Conservation (phyloP, 2,113 vertebrate genomes). For the Solenodon paradoxus region DNA sequence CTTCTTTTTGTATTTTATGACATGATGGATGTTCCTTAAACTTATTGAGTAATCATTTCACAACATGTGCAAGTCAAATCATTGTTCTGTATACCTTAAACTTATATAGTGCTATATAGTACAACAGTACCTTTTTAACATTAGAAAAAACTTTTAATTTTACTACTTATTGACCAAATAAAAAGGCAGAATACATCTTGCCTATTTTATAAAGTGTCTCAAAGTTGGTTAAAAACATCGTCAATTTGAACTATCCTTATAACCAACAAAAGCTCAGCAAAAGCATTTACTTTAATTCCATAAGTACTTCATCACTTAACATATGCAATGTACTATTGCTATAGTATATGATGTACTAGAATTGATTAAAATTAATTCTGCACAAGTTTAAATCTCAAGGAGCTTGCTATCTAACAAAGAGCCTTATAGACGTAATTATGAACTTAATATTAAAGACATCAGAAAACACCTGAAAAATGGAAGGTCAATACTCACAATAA, state of each 20-base stretch:
- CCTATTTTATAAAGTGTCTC: no score
- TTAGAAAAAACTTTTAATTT: no score
- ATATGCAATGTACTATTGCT: neutral
- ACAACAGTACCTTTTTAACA: no score
- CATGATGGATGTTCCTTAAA: no score
- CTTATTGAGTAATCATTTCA: no score
- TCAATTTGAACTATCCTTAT: neutral
- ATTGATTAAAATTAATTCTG: neutral
- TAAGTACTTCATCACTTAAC: neutral
- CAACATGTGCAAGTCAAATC: no score
- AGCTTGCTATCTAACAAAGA: neutral
- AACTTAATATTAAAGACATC: neutral
- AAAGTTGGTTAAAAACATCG: no score
- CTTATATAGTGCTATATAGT: no score
- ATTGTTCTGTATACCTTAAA: no score
- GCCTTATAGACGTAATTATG: neutral
- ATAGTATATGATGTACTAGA: neutral
- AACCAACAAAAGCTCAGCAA: neutral
- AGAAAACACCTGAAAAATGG: neutral
- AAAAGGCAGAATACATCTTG: no score
- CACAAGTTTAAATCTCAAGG: neutral
- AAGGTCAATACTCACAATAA: neutral
- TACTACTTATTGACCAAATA: no score
- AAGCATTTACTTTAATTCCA: neutral
- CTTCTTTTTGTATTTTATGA: no score